Base-by-base conservation (phyloP, 2,113 vertebrate genomes). In the Lophochroa leadbeateri region DNA sequence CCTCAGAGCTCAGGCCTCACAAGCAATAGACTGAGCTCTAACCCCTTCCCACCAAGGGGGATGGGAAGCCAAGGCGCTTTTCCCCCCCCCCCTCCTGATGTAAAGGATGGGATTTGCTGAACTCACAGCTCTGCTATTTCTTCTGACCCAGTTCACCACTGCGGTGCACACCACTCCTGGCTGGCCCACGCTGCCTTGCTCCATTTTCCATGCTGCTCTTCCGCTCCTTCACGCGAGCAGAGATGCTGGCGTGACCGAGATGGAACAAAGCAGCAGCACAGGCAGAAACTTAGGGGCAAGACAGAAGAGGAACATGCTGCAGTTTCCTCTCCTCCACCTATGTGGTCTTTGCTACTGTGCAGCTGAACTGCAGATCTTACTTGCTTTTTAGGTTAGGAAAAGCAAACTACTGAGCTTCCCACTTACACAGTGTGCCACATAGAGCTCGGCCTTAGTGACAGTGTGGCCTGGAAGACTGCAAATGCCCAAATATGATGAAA, bases 91-190 rank as follows among this genome's bases (percentile, higher is more conserved):
- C 0, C 18, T 17, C 76, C 76, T 15, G 61, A 94, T 77, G 57
- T 91, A 61, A 70, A 91, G 72, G 92, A 90, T 50, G 83, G 60
- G 81, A 96, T 92, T 8, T 60, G 91, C 94, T 96, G 96, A 95
- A 95, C 94, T 90, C 88, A 97, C 92, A 94, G 92, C 95, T 82
- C 85, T 64, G 87, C 86, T 94, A 46, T 90, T 96, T 69, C 91
- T 96, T 93, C 94, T 97, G 97, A 96, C 96, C 97, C 63, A 96
- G 91, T 95, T 97, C 96, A 88, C 94, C 89, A 82, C 44, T 84
- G 65, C 15, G 0, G 86, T 4, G 0, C 83, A 84, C 0, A 60
- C 90, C 79, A 69, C 89, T 95, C 95, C 84, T 47, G 89, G 69
- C 91, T 75, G 94, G 95, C 82, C 96, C 76, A 91, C 33, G 33